A percentile compares a stretch with the other conserved stretches of the same genome.
These are phyloP conservation scores for Chaenogobius annularis DNA, from an alignment of 2,113 vertebrate species.

Conservation along the genomic window DNA sequence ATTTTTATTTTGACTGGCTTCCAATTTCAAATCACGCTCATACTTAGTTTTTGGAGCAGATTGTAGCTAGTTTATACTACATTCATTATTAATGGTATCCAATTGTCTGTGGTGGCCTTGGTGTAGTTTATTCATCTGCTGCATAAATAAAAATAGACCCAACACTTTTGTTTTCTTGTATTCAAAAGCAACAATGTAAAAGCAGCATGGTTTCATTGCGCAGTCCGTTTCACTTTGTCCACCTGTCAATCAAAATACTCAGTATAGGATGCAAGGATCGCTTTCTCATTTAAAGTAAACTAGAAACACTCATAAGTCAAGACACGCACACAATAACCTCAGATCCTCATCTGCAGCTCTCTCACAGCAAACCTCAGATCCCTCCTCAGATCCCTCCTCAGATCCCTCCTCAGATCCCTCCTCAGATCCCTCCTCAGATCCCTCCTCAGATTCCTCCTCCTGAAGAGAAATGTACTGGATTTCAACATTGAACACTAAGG, in stretches of 20 bases:
- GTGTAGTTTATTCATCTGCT: slow-evolving; percentile 43
- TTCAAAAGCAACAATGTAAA: slow-evolving; percentile 4
- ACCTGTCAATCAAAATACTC: slow-evolving; percentile 37
- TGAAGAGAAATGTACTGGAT: too few species aligned
- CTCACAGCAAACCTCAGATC: slow-evolving; percentile 27
- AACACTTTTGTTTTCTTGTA: slow-evolving; percentile 10
- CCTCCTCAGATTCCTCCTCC: too few species aligned
- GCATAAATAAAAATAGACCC: slow-evolving; percentile 45
- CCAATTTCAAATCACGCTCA: neutral
- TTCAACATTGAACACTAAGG: too few species aligned
- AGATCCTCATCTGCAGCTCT: slow-evolving; percentile 3
- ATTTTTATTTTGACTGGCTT: neutral
- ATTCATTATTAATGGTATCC: slow-evolving; percentile 51
- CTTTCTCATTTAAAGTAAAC: slow-evolving; percentile 9
- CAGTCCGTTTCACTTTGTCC: slow-evolving; percentile 12
- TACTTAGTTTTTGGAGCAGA: slow-evolving; percentile 19
- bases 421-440: too few species aligned
- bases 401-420: too few species aligned
- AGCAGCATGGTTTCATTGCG: slow-evolving; percentile 15
- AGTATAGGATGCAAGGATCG: slow-evolving; percentile 5
- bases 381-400: too few species aligned
- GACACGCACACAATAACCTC: neutral
- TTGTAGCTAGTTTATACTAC: slow-evolving; percentile 39
- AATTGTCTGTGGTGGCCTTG: slow-evolving; percentile 48
- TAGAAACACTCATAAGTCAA: slow-evolving; percentile 3